Evolutionary conservation across 2,797 vertebrate genomes (phyloP).

Genomic region (Enteromius treurensis): DNA sequence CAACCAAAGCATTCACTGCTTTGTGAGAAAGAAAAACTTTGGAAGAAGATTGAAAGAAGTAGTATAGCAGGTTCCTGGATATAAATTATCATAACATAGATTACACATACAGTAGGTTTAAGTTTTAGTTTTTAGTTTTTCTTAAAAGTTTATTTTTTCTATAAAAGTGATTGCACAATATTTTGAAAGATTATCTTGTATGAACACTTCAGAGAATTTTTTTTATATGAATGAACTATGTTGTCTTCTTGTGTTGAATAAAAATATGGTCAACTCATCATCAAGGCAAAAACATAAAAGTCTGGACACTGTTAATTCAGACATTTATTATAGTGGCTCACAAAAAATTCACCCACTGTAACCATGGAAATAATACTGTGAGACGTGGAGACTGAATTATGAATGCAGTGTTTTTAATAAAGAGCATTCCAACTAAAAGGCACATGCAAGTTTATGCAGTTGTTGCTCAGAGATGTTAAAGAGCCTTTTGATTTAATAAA

Average conservation of each 20-base stretch:
- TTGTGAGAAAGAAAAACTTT: background rate
- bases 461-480: conserved; percentile 3
- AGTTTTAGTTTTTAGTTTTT: background rate
- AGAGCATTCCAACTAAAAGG: conserved; percentile 4
- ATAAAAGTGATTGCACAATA: background rate
- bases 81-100: background rate
- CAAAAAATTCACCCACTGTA: background rate
- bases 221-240: background rate
- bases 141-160: background rate
- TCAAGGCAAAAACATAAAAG: background rate
- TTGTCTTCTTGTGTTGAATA: background rate
- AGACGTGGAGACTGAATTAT: background rate
- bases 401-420: conserved; percentile 14
- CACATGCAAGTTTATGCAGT: background rate
- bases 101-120: background rate
- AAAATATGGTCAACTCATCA: background rate
- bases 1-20: background rate
- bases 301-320: background rate
- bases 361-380: conserved; percentile 31
- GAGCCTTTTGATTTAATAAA: conserved; percentile 31
- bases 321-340: background rate
- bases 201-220: background rate
- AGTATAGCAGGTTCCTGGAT: background rate
- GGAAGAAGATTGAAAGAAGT: background rate
- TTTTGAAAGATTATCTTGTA: background rate